Evolutionary conservation across 2,797 vertebrate genomes (phyloP), one percentile per base, ranked within the genome.

Genomic region (Tangara arthus): DNA sequence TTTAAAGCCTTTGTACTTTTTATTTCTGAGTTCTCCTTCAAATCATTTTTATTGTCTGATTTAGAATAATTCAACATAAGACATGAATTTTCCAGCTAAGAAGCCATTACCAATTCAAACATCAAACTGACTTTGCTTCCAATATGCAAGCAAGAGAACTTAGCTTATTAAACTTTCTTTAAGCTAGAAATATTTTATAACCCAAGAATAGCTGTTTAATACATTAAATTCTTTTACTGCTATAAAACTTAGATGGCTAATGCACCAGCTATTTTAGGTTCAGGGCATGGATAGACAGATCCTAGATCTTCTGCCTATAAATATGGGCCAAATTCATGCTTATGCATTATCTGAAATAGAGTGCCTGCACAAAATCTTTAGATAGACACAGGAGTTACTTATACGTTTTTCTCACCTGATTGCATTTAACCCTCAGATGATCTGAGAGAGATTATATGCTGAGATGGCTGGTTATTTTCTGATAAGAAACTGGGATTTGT

Each of bases 61-160:
- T 96, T 89, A 89, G 76, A 96, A 93, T 95, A 96, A 93, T 89
- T 96, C 94, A 94, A 82, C 50, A 37, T 78, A 82, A 94, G 81
- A 89, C 57, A 94, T 19, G 41, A 92, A n/a, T 94, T 90, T 93
- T 82, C 42, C 39, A 87, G 56, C 63, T 90, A 94, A 85, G 66
- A 84, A 96, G 53, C 53, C 78, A 92, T 94, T 89, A 83, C 69
- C 61, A 78, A 89, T 77, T 93, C 92, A 95, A 94, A 95, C 47
- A 88, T 82, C 63, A 90, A 91, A 93, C 64, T 86, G 82, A 44
- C 71, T 90, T 92, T 50, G 27, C 68, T 94, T 93, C 87, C 49
- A 69, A 26, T 55, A 70, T 16, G 32, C 44, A 89, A 93, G 61
- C 49, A 91, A 91, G 60, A 42, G 39, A 90, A 60, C 21, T 47